phyloP scores from a whole-genome alignment of 2,113 vertebrate genomes.

The Dermatemys mawii region DNA sequence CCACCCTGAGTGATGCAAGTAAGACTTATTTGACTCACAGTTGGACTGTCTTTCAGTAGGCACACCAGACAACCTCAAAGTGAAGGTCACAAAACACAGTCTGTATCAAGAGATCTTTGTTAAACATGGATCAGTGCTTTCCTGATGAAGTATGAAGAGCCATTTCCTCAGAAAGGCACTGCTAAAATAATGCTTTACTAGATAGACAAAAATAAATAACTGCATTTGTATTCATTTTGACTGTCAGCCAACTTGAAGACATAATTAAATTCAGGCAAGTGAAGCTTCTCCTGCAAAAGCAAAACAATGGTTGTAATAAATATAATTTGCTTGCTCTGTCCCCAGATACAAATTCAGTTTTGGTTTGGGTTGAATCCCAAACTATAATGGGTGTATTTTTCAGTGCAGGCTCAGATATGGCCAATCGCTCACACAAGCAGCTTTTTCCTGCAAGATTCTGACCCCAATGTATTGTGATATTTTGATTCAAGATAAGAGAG shows the following conservation, averaged over 20 bases:
- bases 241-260: not conserved
- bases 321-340: not conserved
- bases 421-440: not conserved
- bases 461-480: not conserved
- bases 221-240: not conserved
- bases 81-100: not conserved
- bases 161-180: not conserved
- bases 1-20: not conserved
- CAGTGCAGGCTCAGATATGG: not conserved
- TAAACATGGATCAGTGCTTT: not conserved
- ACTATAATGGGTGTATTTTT: not conserved
- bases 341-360: not conserved
- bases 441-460: not conserved
- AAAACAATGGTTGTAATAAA: not conserved
- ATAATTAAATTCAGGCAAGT: not conserved
- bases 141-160: not conserved
- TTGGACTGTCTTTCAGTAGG: not conserved
- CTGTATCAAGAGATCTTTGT: not conserved
- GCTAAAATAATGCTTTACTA: not conserved
- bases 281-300: not conserved
- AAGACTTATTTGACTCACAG: not conserved
- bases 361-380: not conserved
- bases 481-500: not conserved
- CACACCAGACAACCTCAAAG: not conserved
- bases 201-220: not conserved